phyloP scores from a whole-genome alignment of 2,113 vertebrate genomes.

The Zosterops hypoxanthus region DNA sequence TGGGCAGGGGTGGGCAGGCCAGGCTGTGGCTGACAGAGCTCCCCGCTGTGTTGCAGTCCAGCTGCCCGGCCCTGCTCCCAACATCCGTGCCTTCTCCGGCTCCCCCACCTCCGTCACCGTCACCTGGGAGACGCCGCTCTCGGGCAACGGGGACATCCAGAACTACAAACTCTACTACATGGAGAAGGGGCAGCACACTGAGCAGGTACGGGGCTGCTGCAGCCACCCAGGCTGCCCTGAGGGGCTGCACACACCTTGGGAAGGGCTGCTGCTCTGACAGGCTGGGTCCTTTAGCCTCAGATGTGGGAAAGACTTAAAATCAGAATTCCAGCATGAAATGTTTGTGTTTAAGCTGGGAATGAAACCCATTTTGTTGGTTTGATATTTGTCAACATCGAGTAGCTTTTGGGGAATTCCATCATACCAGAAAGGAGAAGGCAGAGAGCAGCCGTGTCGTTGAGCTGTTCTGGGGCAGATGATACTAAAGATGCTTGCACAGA shows the following conservation, averaged over 20 bases:
- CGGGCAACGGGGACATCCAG: constrained; percentile 92
- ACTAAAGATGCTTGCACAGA: too few species aligned
- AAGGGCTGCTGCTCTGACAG: not conserved
- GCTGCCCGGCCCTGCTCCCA: constrained; percentile 93
- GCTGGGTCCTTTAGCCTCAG: not conserved
- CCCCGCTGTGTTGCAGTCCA: constrained; percentile 81
- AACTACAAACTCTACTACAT: constrained; percentile 95
- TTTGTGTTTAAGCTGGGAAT: not conserved
- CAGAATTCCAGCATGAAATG: not conserved
- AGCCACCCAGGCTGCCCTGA: fast-evolving
- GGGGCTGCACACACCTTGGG: not conserved
- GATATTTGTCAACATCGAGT: not conserved
- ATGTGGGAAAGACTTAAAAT: not conserved
- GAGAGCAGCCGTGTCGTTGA: fast-evolving
- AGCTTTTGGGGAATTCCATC: not conserved
- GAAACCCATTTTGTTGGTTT: not conserved
- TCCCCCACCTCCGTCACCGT: constrained; percentile 84
- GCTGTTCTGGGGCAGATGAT: not conserved
- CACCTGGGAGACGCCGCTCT: constrained; percentile 89
- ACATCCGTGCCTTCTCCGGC: constrained; percentile 81
- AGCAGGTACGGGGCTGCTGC: constrained; percentile 81
- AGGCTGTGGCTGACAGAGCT: not conserved
- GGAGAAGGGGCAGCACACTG: constrained; percentile 85
- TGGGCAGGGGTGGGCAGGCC: not conserved
- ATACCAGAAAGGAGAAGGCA: fast-evolving